Percentiles rank a stretch among this genome's conserved stretches.
These are phyloP conservation scores for Dysdera silvatica DNA, from an alignment of 1,140 invertebrate genomes.

Conservation along the genomic window DNA sequence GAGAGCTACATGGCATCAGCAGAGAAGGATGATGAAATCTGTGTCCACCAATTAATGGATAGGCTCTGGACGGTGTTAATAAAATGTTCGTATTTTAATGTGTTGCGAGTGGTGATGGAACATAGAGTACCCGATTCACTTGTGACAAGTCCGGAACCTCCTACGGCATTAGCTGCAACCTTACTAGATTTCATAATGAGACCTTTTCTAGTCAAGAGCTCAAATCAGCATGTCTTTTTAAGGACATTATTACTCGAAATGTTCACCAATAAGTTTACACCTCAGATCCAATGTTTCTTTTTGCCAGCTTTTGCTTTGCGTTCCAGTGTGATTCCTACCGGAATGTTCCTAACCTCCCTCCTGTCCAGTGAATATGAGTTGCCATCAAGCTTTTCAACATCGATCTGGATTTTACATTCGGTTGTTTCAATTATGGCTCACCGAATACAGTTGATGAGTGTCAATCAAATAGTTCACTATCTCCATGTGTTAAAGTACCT, in stretches of 20 bases:
- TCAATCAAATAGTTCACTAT: too few species aligned
- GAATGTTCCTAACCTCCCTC: conserved; percentile 18
- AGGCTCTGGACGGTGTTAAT: conserved; percentile 31
- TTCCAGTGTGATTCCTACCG: conserved; percentile 6
- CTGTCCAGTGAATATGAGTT: too few species aligned
- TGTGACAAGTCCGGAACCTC: conserved; percentile 64
- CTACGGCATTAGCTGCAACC: conserved; percentile 63
- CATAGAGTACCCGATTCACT: conserved; percentile 48
- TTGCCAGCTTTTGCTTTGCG: conserved; percentile 8
- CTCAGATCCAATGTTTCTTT: conserved; percentile 13
- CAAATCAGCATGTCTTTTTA: conserved; percentile 20
- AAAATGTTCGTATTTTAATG: conserved; percentile 51
- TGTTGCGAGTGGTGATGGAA: conserved; percentile 19
- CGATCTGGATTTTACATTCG: too few species aligned
- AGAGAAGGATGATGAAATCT: neutral
- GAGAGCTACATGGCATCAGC: conserved; percentile 9
- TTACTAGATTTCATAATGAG: conserved; percentile 66
- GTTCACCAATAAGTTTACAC: conserved; percentile 7
- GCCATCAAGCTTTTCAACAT: too few species aligned
- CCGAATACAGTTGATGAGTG: too few species aligned
- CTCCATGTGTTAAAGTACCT: too few species aligned
- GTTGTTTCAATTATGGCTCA: too few species aligned
- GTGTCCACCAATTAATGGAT: neutral
- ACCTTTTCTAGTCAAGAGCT: conserved; percentile 50
- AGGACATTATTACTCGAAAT: conserved; percentile 43